These are phyloP conservation scores for Andrena trimmerana DNA, from an alignment of 2,888 invertebrate genomes.

Conservation along the genomic window DNA sequence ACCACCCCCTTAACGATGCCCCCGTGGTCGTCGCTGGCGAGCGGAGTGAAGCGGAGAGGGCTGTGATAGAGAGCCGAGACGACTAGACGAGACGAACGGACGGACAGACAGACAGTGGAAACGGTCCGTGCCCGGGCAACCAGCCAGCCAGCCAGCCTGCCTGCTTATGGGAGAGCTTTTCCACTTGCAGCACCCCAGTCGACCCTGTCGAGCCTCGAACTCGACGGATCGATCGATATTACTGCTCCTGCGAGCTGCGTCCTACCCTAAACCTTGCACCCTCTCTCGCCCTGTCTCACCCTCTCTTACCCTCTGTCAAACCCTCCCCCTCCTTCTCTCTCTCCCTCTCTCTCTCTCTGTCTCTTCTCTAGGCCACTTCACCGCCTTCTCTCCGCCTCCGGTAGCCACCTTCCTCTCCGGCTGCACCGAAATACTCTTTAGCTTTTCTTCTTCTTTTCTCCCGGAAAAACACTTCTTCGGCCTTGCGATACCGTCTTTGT, in stretches of 20 bases:
- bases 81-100: slow-evolving; percentile 44
- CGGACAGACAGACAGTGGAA: slow-evolving; percentile 65
- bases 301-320: no score
- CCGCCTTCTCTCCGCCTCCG: slow-evolving; percentile 26
- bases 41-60: background rate
- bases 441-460: background rate
- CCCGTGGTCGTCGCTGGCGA: background rate
- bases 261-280: slow-evolving; percentile 64
- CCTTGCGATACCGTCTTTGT: slow-evolving; percentile 23
- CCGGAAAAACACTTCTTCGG: slow-evolving; percentile 26
- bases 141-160: slow-evolving; percentile 63
- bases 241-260: slow-evolving; percentile 82
- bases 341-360: slow-evolving; percentile 52
- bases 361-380: slow-evolving; percentile 49
- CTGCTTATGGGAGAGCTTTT: slow-evolving; percentile 73
- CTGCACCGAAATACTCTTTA: background rate
- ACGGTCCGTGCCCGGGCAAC: slow-evolving; percentile 74
- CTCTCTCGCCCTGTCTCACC: background rate
- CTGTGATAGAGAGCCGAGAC: background rate
- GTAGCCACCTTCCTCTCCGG: slow-evolving; percentile 30
- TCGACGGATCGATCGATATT: slow-evolving; percentile 82
- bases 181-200: slow-evolving; percentile 63
- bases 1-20: background rate
- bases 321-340: slow-evolving; percentile 16
- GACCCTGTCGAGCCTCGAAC: slow-evolving; percentile 72